These are phyloP conservation scores for Cherax quadricarinatus DNA, from an alignment of 1,140 invertebrate species.

Conservation along the genomic window DNA sequence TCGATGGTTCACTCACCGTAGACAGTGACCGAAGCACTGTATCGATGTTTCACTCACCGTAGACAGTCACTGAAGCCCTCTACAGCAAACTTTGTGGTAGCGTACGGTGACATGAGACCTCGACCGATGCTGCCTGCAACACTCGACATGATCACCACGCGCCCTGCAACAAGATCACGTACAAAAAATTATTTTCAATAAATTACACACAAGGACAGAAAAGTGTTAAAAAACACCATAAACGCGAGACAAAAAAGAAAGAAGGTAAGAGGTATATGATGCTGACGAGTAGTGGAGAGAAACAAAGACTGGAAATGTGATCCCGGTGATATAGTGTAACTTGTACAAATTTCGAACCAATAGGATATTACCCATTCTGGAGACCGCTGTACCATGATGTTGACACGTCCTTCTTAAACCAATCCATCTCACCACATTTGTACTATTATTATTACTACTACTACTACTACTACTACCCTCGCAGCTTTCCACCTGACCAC, in stretches of 20 bases:
- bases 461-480: no score
- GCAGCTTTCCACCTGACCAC: no score
- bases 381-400: no score
- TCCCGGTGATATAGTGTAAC: no score
- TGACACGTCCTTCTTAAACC: no score
- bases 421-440: no score
- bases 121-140: constrained; percentile 15
- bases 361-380: no score
- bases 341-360: no score
- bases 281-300: background rate
- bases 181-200: background rate
- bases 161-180: constrained; percentile 5
- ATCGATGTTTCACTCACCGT: background rate
- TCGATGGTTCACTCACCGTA: background rate
- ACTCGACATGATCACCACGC: constrained; percentile 49
- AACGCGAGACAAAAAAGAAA: background rate
- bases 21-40: background rate
- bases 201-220: background rate
- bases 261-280: background rate
- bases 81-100: constrained; percentile 26
- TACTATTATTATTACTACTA: no score
- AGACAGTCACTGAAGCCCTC: constrained; percentile 39
- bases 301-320: no score
- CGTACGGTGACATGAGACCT: constrained; percentile 18
- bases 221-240: background rate